Conservation (phyloP, 2,113 vertebrate species). For the Fulica atra region DNA sequence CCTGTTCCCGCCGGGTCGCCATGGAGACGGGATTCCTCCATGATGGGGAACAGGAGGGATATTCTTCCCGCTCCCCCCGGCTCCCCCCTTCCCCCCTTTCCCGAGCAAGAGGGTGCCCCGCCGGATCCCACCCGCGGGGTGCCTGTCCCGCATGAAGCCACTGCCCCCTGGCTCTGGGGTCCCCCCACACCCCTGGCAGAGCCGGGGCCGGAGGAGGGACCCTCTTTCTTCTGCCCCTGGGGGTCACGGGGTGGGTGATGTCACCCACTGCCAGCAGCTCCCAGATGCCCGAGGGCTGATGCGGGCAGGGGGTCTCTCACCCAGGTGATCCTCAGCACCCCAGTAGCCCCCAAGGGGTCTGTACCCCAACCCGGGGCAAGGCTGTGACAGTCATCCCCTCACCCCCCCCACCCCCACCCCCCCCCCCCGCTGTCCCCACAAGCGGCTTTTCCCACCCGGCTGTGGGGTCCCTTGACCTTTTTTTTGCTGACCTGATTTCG, state of each 20-base stretch:
- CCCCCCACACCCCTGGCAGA: neutral
- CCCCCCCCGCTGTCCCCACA: neutral
- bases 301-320: neutral
- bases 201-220: no score
- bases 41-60: constrained; percentile 12
- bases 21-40: constrained; percentile 52
- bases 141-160: neutral
- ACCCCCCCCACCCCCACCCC: no score
- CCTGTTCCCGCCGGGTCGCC: constrained; percentile 23
- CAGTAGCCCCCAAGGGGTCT: neutral
- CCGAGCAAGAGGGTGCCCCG: neutral
- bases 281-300: neutral
- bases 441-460: neutral
- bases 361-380: neutral
- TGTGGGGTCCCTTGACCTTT: neutral
- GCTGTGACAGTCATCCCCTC: neutral
- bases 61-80: neutral
- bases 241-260: neutral
- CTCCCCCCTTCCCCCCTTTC: neutral
- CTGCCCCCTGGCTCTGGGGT: no score
- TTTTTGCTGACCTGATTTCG: neutral
- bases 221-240: neutral
- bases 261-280: neutral
- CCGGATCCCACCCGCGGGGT: neutral
- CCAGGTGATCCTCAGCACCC: neutral